Evolutionary conservation across 2,888 invertebrate genomes (phyloP).

Genomic region (Drosophila yooni): DNA sequence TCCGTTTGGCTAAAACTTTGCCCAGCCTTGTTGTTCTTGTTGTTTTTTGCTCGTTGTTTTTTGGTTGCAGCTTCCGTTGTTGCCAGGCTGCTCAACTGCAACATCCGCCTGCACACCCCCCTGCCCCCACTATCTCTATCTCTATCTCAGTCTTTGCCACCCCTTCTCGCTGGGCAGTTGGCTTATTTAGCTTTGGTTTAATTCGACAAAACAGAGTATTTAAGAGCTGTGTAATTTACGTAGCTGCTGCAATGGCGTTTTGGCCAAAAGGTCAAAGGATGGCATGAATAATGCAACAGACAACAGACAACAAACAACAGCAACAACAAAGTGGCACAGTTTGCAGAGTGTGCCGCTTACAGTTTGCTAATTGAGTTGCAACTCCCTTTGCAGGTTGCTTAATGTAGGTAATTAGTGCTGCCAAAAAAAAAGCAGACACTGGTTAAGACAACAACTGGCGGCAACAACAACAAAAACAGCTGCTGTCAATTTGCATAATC

Average conservation of each 20-base stretch:
- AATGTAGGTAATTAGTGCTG: slow-evolving; percentile 74
- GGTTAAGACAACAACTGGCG: slow-evolving; percentile 38
- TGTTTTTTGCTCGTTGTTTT: slow-evolving; percentile 48
- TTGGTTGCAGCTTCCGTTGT: slow-evolving; percentile 59
- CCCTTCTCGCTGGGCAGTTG: slow-evolving; percentile 25
- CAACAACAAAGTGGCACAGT: slow-evolving; percentile 31
- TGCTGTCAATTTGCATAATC: slow-evolving; percentile 67
- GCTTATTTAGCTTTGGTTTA: slow-evolving; percentile 73
- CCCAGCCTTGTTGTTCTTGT: slow-evolving; percentile 29
- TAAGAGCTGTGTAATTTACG: slow-evolving; percentile 58
- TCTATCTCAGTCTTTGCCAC: neutral
- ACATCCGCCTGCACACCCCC: slow-evolving; percentile 31
- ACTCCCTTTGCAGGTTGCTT: slow-evolving; percentile 74
- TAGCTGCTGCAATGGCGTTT: slow-evolving; percentile 21
- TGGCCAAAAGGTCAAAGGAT: slow-evolving; percentile 65
- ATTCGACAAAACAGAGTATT: slow-evolving; percentile 70
- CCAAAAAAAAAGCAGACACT: slow-evolving; percentile 41
- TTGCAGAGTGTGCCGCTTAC: slow-evolving; percentile 56
- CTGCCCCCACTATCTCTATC: neutral
- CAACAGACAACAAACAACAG: slow-evolving; percentile 26
- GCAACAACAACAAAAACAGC: slow-evolving; percentile 20
- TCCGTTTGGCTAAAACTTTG: slow-evolving; percentile 60
- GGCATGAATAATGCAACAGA: slow-evolving; percentile 57
- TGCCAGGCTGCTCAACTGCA: slow-evolving; percentile 49
- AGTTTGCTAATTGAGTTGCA: slow-evolving; percentile 75